Conservation (phyloP, 2,888 invertebrate species). For the Rhaphigaster nebulosa region DNA sequence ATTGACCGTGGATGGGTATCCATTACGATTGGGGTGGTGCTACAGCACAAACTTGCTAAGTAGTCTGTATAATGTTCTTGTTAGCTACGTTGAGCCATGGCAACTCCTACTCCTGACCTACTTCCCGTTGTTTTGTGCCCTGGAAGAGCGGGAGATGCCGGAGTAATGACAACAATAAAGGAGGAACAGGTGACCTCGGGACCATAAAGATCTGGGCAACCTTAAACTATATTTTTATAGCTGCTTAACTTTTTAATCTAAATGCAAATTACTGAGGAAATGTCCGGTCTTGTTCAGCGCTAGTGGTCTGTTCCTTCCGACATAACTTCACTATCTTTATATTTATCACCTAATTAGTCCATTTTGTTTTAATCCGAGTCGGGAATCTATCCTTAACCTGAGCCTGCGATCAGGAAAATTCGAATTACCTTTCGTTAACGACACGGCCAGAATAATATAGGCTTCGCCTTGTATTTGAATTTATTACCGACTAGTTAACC, state of each 20-base stretch:
- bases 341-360: background rate
- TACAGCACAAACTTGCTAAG: too few species aligned
- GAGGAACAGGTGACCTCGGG: background rate
- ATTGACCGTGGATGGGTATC: too few species aligned
- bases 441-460: too few species aligned
- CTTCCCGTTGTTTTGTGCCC: background rate
- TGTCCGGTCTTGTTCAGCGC: background rate
- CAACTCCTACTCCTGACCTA: background rate
- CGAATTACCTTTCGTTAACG: too few species aligned
- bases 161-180: background rate
- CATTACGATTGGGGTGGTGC: too few species aligned
- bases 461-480: too few species aligned
- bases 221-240: slow-evolving; percentile 32
- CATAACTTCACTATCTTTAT: background rate
- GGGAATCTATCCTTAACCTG: background rate
- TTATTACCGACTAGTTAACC: too few species aligned
- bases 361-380: background rate
- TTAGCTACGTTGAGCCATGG: background rate
- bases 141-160: background rate
- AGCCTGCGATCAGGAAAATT: too few species aligned
- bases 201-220: background rate
- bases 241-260: slow-evolving; percentile 16
- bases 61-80: background rate
- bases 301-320: background rate
- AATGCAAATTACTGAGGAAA: background rate